Evolutionary conservation across 2,888 invertebrate genomes (phyloP).

Genomic region (Scotopteryx bipunctaria): DNA sequence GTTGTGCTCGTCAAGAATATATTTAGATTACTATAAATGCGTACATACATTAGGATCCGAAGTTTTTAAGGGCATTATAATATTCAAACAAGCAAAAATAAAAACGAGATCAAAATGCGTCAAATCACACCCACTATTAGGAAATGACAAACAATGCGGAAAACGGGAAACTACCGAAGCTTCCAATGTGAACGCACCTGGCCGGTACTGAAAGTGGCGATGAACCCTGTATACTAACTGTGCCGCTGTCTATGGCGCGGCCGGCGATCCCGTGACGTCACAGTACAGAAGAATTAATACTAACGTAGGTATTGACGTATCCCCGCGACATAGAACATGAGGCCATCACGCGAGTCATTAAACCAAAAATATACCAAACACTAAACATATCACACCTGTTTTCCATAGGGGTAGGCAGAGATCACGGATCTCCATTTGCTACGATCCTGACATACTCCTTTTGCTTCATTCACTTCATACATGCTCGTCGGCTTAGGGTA

Average conservation of each 20-base stretch:
- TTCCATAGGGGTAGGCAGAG: too few species aligned
- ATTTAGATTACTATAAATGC: too few species aligned
- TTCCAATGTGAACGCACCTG: slow-evolving; percentile 70
- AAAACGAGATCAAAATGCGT: background rate
- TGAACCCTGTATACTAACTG: slow-evolving; percentile 57
- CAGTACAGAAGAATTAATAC: slow-evolving; percentile 12
- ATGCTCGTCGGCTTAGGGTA: too few species aligned
- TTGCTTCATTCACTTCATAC: too few species aligned
- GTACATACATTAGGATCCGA: too few species aligned
- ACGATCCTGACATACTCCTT: too few species aligned
- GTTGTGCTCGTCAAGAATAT: too few species aligned
- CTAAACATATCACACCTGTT: too few species aligned
- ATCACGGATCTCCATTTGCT: too few species aligned
- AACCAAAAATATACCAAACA: slow-evolving; percentile 25
- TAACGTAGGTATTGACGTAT: slow-evolving; percentile 5
- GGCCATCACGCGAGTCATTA: background rate
- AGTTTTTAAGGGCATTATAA: background rate
- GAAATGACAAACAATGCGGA: slow-evolving; percentile 46
- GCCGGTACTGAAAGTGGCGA: slow-evolving; percentile 53
- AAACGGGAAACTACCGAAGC: slow-evolving; percentile 51
- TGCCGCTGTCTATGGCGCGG: slow-evolving; percentile 40
- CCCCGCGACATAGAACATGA: too few species aligned
- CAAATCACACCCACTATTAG: slow-evolving; percentile 25
- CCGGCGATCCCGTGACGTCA: slow-evolving; percentile 75
- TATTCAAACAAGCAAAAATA: background rate